Conservation (phyloP, 2,888 invertebrate species). For the Zaprionus lineosus region DNA sequence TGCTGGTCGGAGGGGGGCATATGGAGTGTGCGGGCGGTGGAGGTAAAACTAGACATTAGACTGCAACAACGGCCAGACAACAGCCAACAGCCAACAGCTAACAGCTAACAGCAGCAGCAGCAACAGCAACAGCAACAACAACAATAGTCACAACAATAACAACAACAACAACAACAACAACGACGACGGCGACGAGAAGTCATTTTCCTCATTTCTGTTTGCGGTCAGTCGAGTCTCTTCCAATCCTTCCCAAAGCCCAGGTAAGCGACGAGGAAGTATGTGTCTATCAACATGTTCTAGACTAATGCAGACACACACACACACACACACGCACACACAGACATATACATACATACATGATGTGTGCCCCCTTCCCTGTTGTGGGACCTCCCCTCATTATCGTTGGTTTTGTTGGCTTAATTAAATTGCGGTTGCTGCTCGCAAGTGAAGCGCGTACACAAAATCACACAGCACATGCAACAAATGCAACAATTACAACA, state of each 20-base stretch:
- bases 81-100: constrained; percentile 5
- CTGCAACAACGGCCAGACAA: constrained; percentile 7
- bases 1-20: neutral
- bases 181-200: constrained; percentile 59
- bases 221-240: constrained; percentile 51
- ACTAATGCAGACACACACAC: constrained; percentile 3
- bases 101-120: constrained; percentile 21
- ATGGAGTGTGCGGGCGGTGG: neutral
- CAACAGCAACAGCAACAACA: constrained; percentile 19
- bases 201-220: constrained; percentile 65
- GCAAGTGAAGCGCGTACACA: constrained; percentile 78
- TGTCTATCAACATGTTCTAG: neutral
- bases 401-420: constrained; percentile 73
- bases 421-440: constrained; percentile 75
- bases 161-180: constrained; percentile 14
- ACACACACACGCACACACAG: constrained; percentile 1
- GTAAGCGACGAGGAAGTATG: neutral
- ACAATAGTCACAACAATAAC: constrained; percentile 32
- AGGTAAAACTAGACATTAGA: neutral
- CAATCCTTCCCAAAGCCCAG: constrained; percentile 15
- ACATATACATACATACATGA: no score
- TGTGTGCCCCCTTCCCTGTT: neutral
- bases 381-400: constrained; percentile 10
- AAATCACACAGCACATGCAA: constrained; percentile 60
- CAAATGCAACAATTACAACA: constrained; percentile 20